Percentiles rank a stretch among this genome's conserved stretches.
phyloP scores from a whole-genome alignment of 2,113 vertebrate species.

The Tursiops truncatus region DNA sequence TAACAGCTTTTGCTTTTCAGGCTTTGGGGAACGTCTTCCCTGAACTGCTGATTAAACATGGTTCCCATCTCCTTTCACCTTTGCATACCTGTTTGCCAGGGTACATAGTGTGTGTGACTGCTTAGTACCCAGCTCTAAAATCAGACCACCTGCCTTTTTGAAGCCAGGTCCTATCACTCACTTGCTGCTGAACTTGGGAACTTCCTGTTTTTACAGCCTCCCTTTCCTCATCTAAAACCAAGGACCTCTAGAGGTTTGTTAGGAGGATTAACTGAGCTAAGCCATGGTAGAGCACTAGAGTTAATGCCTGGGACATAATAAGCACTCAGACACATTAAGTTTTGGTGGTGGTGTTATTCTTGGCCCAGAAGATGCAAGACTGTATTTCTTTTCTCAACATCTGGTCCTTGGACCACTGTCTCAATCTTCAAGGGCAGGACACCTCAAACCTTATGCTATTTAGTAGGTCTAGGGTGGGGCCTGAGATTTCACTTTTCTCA shows the following conservation, averaged over 20 bases:
- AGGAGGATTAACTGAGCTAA: background rate
- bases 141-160: background rate
- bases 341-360: background rate
- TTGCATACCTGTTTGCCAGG: background rate
- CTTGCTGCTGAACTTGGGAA: background rate
- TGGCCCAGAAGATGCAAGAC: background rate
- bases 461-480: background rate
- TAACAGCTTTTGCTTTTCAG: background rate
- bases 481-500: background rate
- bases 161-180: background rate
- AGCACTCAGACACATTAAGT: background rate
- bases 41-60: background rate
- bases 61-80: background rate
- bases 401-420: background rate
- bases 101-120: accelerated
- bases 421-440: background rate
- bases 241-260: background rate
- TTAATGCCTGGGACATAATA: background rate
- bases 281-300: background rate
- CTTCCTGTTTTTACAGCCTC: background rate
- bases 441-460: background rate
- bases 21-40: background rate
- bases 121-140: background rate
- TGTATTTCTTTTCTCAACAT: background rate
- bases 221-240: background rate